These are phyloP conservation scores for Chionoecetes opilio DNA, from an alignment of 1,140 invertebrate species.

Conservation along the genomic window DNA sequence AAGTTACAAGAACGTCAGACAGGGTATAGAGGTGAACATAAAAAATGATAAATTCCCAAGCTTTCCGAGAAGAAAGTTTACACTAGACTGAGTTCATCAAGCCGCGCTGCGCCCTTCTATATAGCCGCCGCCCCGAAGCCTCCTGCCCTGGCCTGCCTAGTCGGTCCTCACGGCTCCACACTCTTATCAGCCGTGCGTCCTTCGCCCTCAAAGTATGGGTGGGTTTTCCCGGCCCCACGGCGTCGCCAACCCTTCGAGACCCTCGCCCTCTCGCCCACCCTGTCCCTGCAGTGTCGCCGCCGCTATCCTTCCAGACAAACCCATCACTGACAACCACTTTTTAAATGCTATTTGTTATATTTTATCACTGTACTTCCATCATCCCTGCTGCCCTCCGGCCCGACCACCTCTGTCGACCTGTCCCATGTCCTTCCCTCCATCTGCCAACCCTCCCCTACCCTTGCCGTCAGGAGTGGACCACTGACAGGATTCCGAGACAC, in stretches of 20 bases:
- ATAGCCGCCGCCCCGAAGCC: not conserved
- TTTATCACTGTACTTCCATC: not conserved
- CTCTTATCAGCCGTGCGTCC: slow-evolving; percentile 10
- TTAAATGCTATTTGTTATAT: not conserved
- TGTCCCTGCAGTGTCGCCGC: not conserved
- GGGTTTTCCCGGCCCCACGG: slow-evolving; percentile 11
- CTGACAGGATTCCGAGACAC: slow-evolving; percentile 4
- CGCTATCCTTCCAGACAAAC: not conserved
- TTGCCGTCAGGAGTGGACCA: not conserved
- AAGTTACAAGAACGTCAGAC: not conserved
- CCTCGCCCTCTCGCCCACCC: not conserved
- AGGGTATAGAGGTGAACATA: not conserved
- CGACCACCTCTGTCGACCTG: not conserved
- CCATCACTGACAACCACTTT: not conserved
- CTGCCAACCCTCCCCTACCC: not conserved
- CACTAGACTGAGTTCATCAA: slow-evolving; percentile 1
- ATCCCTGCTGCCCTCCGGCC: not conserved
- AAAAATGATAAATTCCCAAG: not conserved
- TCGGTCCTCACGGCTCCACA: not conserved
- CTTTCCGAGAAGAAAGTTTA: slow-evolving; percentile 3
- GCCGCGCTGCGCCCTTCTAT: not conserved
- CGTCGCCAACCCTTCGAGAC: not conserved
- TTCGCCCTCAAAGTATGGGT: not conserved
- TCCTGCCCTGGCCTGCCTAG: not conserved
- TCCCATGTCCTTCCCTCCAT: not conserved